Conservation (phyloP, 2,888 invertebrate species). For the Malthinus flaveolus region DNA sequence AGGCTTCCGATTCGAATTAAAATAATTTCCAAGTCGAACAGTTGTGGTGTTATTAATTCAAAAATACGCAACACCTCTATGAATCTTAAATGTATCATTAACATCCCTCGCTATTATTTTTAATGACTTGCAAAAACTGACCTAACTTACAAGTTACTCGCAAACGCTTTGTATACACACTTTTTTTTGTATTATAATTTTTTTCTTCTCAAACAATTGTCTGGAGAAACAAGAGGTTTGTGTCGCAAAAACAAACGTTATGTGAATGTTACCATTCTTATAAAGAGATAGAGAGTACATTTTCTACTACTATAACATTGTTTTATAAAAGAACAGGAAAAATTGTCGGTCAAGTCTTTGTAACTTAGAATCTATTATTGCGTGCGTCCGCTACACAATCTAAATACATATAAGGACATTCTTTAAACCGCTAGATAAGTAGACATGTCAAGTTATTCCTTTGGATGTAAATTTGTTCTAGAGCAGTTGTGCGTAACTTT, state of each 20-base stretch:
- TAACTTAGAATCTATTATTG: conserved; percentile 52
- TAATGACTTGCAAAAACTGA: conserved; percentile 25
- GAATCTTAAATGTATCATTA: no score
- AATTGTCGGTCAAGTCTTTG: conserved; percentile 51
- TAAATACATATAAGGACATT: conserved; percentile 55
- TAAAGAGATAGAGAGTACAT: conserved; percentile 43
- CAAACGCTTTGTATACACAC: conserved; percentile 27
- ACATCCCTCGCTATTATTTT: conserved; percentile 22
- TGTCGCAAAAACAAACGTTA: conserved; percentile 16
- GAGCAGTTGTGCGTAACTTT: conserved; percentile 49
- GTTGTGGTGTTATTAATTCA: no score
- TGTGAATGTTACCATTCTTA: conserved; percentile 44
- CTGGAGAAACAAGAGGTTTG: conserved; percentile 13
- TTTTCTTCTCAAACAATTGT: conserved; percentile 17
- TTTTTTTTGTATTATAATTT: conserved; percentile 12
- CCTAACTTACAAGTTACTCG: conserved; percentile 8
- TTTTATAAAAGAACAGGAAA: conserved; percentile 51
- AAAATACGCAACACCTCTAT: no score
- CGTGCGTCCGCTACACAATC: conserved; percentile 51
- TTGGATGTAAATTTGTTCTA: conserved; percentile 55
- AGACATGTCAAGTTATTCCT: conserved; percentile 55
- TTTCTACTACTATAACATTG: conserved; percentile 50
- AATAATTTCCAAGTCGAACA: no score
- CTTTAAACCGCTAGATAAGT: conserved; percentile 53
- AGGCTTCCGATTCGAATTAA: no score